Conservation (phyloP, 2,113 vertebrate genomes). For the Centrocercus urophasianus region DNA sequence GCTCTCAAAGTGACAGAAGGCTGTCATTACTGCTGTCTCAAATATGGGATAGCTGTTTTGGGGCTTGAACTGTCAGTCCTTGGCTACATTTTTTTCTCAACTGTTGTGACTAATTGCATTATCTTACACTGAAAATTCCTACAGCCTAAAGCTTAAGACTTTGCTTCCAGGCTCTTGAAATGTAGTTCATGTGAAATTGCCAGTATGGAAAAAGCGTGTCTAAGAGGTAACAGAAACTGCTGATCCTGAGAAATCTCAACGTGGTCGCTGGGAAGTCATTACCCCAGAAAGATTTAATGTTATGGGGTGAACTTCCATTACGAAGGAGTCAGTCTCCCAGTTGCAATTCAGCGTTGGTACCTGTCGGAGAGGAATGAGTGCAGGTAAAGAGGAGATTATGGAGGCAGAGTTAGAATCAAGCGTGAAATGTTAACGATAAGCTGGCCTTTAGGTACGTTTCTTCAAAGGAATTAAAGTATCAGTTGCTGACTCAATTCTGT, state of each 20-base stretch:
- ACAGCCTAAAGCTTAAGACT: background rate
- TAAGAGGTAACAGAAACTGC: constrained; percentile 24
- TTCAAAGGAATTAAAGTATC: constrained; percentile 51
- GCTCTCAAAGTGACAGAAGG: background rate
- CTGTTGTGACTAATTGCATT: background rate
- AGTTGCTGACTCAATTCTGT: background rate
- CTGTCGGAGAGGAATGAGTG: background rate
- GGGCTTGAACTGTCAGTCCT: background rate
- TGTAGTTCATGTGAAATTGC: background rate
- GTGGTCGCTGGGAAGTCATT: background rate
- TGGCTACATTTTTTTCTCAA: background rate
- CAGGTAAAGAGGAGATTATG: background rate
- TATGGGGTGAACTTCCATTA: background rate
- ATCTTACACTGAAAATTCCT: background rate
- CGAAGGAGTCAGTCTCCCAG: background rate
- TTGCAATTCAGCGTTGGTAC: background rate
- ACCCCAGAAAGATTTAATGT: background rate
- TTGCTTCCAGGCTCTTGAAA: background rate
- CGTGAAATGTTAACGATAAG: background rate
- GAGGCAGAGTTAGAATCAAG: background rate
- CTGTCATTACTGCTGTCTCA: background rate
- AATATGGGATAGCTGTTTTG: background rate
- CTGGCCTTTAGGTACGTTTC: background rate
- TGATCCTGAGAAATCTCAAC: constrained; percentile 5
- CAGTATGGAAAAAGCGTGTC: background rate